Conservation (phyloP, 1,140 invertebrate genomes). For the Procambarus clarkii region DNA sequence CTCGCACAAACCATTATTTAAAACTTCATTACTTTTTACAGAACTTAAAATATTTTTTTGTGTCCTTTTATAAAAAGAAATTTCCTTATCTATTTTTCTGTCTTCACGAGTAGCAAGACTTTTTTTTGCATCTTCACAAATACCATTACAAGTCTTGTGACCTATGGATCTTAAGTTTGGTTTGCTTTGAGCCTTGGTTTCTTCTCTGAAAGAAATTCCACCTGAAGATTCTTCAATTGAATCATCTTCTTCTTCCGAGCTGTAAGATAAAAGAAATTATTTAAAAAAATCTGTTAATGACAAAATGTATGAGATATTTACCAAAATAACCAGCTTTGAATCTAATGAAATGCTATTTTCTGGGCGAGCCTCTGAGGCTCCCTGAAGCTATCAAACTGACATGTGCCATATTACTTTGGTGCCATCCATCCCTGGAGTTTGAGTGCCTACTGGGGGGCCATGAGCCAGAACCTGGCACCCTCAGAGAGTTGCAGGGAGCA, state of each 20-base stretch:
- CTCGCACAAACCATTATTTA: neutral
- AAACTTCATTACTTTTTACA: neutral
- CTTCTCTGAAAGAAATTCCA: neutral
- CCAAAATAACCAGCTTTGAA: neutral
- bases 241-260: neutral
- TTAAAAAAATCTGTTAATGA: neutral
- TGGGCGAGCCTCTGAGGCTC: no score
- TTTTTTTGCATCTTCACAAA: neutral
- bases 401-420: no score
- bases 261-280: neutral
- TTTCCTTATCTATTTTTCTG: neutral
- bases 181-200: neutral
- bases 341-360: no score
- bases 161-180: neutral
- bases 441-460: no score
- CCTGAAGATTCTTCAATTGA: constrained; percentile 13
- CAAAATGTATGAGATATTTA: neutral
- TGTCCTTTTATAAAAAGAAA: neutral
- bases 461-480: no score
- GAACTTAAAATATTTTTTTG: neutral
- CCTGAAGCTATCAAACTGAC: no score
- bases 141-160: neutral
- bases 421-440: no score
- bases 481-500: no score
- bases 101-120: no score